Evolutionary conservation across 2,113 vertebrate species (phyloP), one percentile per base, ranked within the genome.

Genomic region (Rhinogobius similis): DNA sequence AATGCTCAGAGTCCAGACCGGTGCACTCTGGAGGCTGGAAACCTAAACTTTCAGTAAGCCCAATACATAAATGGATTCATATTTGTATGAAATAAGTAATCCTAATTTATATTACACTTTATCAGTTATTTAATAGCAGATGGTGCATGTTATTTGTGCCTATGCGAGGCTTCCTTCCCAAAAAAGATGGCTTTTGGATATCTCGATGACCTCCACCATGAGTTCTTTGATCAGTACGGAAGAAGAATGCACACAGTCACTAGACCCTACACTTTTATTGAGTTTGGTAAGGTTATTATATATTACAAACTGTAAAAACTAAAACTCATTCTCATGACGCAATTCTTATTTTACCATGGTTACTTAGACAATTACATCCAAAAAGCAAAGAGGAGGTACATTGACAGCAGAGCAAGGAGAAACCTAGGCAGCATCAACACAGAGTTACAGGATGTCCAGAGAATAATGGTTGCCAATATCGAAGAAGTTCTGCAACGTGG

Each of bases 381-480:
- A 91, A 99, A 99, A 91, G 95, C 95, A 39, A 98, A 99, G 90
- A 99, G 96, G 81, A 92, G 93, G 0, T 98, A 97, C 88, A 92
- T 96, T n/a, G 97, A 99, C 68, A 96, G 95, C 78, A 90, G 97
- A 70, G 94, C 95, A 0, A 94, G 96, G 85, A 94, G 96, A 84
- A 98, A 97, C 86, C 81, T 99, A 43, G 93, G 96, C 75, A 96
- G 90, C 71, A 96, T 99, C 76, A 99, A 98, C 88, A 97, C 95
- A n/a, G 98, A 99, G 86, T 88, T 99, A 21, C 97, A 98, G 44
- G 97, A 99, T 13, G 96, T 99, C 48, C 98, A 99, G 92, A 95
- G 95, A 79, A 99, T 99, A 68, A 99, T 99, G 98, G 97, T 99
- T 88, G 96, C 97, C 70, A 99, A 99, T 76, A 98, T 99, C 0